Evolutionary conservation across 1,140 invertebrate genomes (phyloP).

Genomic region (Bombus pascuorum): DNA sequence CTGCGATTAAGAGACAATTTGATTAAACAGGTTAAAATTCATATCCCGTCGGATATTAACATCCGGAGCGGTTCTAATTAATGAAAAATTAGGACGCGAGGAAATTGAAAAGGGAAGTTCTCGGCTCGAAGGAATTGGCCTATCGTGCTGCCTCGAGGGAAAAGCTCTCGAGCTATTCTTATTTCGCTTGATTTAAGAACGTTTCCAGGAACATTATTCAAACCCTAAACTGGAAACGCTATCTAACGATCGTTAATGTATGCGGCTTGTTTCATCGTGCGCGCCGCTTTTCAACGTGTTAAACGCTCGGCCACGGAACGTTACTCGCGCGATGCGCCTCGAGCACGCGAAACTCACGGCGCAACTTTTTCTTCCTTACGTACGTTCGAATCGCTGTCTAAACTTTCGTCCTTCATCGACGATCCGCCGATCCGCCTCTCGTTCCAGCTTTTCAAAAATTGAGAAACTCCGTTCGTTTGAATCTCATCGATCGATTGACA

Average conservation of each 20-base stretch:
- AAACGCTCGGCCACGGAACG: conserved; percentile 45
- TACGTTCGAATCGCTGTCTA: neutral
- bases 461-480: too few species aligned
- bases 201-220: conserved; percentile 30
- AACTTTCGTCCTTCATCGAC: neutral
- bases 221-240: conserved; percentile 38
- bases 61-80: neutral
- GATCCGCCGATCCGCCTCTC: too few species aligned
- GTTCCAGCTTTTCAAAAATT: too few species aligned
- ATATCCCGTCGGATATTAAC: neutral
- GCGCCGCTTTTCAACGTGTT: conserved; percentile 19
- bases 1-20: neutral
- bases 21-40: neutral
- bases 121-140: neutral
- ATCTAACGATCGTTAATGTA: conserved; percentile 36
- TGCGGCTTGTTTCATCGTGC: neutral
- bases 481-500: too few species aligned
- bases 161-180: conserved; percentile 10
- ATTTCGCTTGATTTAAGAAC: conserved; percentile 43
- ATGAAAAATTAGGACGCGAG: neutral
- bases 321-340: conserved; percentile 46
- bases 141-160: neutral
- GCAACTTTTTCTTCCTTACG: conserved; percentile 42
- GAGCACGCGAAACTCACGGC: conserved; percentile 51
- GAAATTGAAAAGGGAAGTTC: neutral